phyloP scores from a whole-genome alignment of 92 coral and sea anemone species.

The Phymanthus crucifer region DNA sequence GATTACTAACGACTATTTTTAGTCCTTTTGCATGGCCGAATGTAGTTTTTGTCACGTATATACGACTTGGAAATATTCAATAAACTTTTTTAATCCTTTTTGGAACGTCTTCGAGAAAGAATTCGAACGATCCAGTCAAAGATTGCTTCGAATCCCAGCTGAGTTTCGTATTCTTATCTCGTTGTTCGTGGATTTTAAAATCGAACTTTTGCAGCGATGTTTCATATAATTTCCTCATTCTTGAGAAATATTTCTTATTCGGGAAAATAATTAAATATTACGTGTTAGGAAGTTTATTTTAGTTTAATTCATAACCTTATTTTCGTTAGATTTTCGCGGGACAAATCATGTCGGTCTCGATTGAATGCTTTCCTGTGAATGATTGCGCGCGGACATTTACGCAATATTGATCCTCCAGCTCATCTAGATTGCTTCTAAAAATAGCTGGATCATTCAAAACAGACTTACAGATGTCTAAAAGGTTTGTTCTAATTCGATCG shows the following conservation, averaged over 20 bases:
- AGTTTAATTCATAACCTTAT: not conserved
- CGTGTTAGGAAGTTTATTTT: not conserved
- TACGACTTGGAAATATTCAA: not conserved
- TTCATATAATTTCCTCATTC: not conserved
- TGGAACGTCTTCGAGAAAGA: not conserved
- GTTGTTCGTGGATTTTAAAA: not conserved
- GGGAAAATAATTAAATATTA: not conserved
- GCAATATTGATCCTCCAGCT: conserved; percentile 5
- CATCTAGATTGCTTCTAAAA: not conserved
- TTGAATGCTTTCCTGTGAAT: not conserved
- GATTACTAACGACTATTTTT: not conserved
- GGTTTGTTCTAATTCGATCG: not conserved
- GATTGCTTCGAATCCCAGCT: not conserved
- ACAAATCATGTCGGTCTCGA: not conserved
- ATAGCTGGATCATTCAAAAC: not conserved
- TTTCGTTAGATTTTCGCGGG: not conserved
- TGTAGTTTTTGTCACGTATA: not conserved
- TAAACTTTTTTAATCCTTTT: not conserved
- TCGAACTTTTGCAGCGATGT: not conserved
- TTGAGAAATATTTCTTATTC: not conserved
- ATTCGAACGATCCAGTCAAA: not conserved
- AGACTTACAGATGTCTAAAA: not conserved
- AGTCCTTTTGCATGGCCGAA: not conserved
- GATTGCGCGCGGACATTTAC: not conserved
- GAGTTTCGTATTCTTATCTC: not conserved